A percentile compares a stretch with the other conserved stretches of the same genome.
These are phyloP conservation scores for Eretmocerus hayati DNA, from an alignment of 2,888 invertebrate species.

Conservation along the genomic window DNA sequence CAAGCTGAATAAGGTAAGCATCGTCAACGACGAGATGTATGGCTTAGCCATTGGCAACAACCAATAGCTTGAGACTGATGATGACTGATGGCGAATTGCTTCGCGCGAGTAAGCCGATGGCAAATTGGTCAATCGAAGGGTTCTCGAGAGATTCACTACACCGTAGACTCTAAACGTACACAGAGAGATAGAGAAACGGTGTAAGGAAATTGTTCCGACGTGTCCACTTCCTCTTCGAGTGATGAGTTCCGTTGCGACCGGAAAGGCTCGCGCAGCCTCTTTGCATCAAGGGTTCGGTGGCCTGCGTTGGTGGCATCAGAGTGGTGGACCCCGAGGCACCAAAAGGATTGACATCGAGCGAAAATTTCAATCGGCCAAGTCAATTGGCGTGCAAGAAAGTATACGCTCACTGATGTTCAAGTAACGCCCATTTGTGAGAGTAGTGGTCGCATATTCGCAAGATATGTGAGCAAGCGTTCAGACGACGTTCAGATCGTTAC, in stretches of 20 bases:
- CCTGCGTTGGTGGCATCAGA: too few relatives aligned
- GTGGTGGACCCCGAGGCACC: too few relatives aligned
- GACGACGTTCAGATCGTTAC: too few relatives aligned
- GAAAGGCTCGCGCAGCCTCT: neutral
- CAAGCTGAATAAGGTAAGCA: too few relatives aligned
- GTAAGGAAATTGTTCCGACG: constrained; percentile 47
- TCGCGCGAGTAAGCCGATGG: constrained; percentile 25
- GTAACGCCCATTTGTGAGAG: too few relatives aligned
- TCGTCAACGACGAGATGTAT: too few relatives aligned
- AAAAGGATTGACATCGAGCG: constrained; percentile 11
- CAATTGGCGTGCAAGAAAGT: too few relatives aligned
- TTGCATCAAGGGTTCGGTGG: too few relatives aligned
- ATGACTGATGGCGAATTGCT: neutral
- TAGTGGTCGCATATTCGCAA: too few relatives aligned
- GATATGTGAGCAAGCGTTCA: too few relatives aligned
- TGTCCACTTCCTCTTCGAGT: constrained; percentile 45
- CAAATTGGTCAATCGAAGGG: constrained; percentile 45
- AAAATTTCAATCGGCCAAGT: constrained; percentile 7
- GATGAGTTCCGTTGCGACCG: constrained; percentile 42
- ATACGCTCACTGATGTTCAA: constrained; percentile 7
- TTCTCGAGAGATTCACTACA: constrained; percentile 26
- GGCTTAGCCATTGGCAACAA: too few relatives aligned
- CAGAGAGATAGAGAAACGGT: constrained; percentile 25
- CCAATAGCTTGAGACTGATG: constrained; percentile 9
- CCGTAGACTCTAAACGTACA: constrained; percentile 26